These are phyloP conservation scores for Microchrysa polita DNA, from an alignment of 2,888 invertebrate species.

Conservation along the genomic window DNA sequence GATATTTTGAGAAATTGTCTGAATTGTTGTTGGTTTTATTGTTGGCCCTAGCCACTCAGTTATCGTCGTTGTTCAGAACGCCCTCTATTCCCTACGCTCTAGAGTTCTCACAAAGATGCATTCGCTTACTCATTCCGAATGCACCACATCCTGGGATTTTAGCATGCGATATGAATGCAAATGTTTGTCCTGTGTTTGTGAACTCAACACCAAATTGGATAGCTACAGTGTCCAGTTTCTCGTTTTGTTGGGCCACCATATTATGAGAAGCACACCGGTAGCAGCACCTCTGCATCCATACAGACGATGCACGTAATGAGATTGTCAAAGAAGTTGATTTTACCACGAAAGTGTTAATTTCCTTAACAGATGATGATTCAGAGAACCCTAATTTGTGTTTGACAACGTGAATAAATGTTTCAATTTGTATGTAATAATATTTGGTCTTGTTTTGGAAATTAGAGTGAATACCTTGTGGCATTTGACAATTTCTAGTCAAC, in stretches of 20 bases:
- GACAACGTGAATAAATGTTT: background rate
- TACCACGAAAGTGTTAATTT: constrained; percentile 2
- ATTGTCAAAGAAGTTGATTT: constrained; percentile 11
- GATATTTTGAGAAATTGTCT: background rate
- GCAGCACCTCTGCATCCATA: no score
- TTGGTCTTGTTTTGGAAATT: no score
- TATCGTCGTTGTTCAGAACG: background rate
- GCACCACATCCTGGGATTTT: background rate
- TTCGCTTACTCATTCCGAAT: no score
- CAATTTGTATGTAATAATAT: background rate
- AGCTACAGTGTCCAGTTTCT: background rate
- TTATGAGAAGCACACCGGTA: no score
- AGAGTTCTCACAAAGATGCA: no score
- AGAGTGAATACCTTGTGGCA: no score
- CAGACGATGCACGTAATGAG: background rate
- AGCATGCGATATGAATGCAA: background rate
- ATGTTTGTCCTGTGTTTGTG: constrained; percentile 3
- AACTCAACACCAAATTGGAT: constrained; percentile 3
- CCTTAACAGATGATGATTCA: background rate
- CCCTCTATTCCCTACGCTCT: background rate
- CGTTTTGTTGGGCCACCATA: background rate
- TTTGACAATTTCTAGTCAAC: no score
- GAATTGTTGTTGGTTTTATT: background rate
- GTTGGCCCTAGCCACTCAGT: no score
- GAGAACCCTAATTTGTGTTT: background rate